Evolutionary conservation across 2,888 invertebrate species (phyloP).

Genomic region (Serripes groenlandicus): DNA sequence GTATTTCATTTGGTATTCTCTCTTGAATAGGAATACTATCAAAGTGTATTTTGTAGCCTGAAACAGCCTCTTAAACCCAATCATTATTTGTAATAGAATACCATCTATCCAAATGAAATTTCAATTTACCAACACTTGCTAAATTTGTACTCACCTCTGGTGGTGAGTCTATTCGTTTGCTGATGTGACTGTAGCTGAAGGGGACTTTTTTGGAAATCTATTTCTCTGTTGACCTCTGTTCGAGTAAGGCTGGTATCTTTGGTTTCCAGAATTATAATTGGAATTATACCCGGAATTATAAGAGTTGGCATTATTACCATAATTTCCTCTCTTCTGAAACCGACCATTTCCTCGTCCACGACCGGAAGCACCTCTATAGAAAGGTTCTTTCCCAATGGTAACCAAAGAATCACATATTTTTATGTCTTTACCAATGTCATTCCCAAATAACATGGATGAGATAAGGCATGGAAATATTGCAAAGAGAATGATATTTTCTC

Average conservation of each 20-base stretch:
- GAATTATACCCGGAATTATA: neutral
- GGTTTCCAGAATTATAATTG: neutral
- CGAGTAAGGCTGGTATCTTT: neutral
- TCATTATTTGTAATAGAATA: constrained; percentile 3
- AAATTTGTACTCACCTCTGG: neutral
- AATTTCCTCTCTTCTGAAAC: neutral
- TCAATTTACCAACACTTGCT: neutral
- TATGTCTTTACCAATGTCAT: constrained; percentile 25
- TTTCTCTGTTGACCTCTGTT: neutral
- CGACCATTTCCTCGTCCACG: neutral
- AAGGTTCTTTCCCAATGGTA: neutral
- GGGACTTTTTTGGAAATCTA: neutral
- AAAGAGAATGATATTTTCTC: constrained; percentile 5
- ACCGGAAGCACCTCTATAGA: neutral
- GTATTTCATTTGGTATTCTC: constrained; percentile 38
- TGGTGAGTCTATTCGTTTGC: constrained; percentile 3
- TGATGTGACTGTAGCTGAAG: neutral
- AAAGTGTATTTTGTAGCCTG: constrained; percentile 43
- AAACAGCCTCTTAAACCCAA: constrained; percentile 1
- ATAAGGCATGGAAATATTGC: constrained; percentile 27
- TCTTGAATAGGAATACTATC: constrained; percentile 15
- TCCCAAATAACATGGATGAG: constrained; percentile 12
- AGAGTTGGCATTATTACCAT: neutral
- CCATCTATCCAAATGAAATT: neutral
- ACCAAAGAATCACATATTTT: constrained; percentile 26